Percentiles rank a stretch among this genome's conserved stretches.
These are phyloP conservation scores for Artibeus jamaicensis DNA, from an alignment of 2,797 vertebrate genomes.

Conservation along the genomic window DNA sequence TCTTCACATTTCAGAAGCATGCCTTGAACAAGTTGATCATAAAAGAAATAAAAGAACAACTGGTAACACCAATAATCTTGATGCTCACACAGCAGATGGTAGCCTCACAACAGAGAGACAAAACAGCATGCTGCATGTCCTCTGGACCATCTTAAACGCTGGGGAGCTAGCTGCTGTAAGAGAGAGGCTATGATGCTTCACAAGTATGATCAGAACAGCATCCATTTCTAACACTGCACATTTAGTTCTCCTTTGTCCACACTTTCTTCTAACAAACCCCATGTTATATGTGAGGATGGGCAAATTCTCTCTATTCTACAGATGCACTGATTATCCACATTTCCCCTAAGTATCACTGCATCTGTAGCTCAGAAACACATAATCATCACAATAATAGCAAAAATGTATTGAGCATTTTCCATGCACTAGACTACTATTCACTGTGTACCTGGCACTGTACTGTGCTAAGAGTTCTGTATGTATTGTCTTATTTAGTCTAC, in stretches of 20 bases:
- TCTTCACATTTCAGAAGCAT: background rate
- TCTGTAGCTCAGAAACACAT: background rate
- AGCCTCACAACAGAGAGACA: background rate
- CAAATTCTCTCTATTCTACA: background rate
- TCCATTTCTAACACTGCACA: background rate
- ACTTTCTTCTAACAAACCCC: background rate
- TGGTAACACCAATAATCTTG: background rate
- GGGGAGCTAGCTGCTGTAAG: background rate
- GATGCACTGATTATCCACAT: background rate
- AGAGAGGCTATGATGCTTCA: background rate
- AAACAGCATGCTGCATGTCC: background rate
- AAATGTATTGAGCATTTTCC: background rate
- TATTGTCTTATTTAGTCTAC: background rate
- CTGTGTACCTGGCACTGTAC: background rate
- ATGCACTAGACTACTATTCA: background rate
- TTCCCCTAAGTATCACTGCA: background rate
- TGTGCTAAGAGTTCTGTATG: background rate
- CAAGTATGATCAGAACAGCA: background rate
- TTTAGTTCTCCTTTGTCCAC: background rate
- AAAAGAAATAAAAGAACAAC: constrained; percentile 15
- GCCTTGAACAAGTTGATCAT: background rate
- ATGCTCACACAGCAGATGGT: background rate
- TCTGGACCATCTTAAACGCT: background rate
- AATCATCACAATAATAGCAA: background rate
- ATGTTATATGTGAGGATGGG: background rate